Conservation (phyloP, 2,113 vertebrate species). For the Seriola dumerili region DNA sequence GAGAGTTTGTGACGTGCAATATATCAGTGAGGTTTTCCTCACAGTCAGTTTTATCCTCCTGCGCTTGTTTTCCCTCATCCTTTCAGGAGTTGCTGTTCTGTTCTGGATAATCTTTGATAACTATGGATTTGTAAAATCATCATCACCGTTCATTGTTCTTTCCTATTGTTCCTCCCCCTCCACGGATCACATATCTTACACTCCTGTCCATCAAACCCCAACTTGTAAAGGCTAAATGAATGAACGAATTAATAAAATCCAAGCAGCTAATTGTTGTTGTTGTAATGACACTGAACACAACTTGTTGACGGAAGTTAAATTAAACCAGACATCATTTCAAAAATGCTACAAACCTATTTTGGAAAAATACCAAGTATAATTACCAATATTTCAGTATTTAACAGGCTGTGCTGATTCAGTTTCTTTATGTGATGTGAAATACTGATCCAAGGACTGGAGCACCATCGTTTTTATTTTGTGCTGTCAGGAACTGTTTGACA, state of each 20-base stretch:
- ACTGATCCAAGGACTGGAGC: not conserved
- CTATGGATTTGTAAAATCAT: not conserved
- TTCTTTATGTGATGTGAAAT: not conserved
- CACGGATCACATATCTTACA: not conserved
- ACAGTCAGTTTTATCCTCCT: slow-evolving; percentile 32
- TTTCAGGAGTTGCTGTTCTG: slow-evolving; percentile 17
- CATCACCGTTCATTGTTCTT: not conserved
- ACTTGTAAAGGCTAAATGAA: not conserved
- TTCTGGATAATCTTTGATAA: slow-evolving; percentile 33
- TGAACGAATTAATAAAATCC: not conserved
- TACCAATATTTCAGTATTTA: not conserved
- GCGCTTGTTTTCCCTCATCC: not conserved
- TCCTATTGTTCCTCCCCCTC: not conserved
- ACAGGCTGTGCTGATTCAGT: not conserved
- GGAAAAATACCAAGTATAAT: not conserved
- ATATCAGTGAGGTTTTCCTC: slow-evolving; percentile 47
- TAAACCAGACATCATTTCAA: not conserved
- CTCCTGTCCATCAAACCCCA: not conserved
- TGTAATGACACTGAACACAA: not conserved
- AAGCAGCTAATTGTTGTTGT: not conserved
- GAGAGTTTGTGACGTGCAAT: slow-evolving; percentile 55
- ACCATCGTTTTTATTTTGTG: not conserved
- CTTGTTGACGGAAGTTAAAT: not conserved
- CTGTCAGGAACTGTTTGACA: not conserved
- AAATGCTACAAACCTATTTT: slow-evolving; percentile 1